Evolutionary conservation across 2,888 invertebrate species (phyloP).

Genomic region (Caenorhabditis virilis): DNA sequence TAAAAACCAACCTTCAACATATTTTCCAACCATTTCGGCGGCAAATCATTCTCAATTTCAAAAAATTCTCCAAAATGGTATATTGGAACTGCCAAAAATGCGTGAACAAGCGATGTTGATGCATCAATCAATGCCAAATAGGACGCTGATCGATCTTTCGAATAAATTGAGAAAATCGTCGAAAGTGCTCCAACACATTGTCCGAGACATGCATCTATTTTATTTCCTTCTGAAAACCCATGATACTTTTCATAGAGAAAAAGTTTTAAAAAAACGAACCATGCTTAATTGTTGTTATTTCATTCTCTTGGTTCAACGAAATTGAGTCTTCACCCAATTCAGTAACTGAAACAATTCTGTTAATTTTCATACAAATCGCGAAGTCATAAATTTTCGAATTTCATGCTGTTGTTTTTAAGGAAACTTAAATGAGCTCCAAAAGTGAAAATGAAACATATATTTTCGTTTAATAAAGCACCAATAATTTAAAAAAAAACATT

Average conservation of each 20-base stretch:
- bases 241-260: background rate
- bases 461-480: too few species aligned
- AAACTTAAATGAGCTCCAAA: too few species aligned
- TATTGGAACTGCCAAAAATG: slow-evolving; percentile 63
- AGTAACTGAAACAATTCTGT: slow-evolving; percentile 22
- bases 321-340: slow-evolving; percentile 28
- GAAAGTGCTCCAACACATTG: slow-evolving; percentile 51
- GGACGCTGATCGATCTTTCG: slow-evolving; percentile 8
- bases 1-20: too few species aligned
- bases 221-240: slow-evolving; percentile 56
- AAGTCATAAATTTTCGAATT: too few species aligned
- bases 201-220: slow-evolving; percentile 57
- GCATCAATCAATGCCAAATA: slow-evolving; percentile 37
- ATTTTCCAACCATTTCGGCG: slow-evolving; percentile 23
- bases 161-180: slow-evolving; percentile 50
- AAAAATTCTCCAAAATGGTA: slow-evolving; percentile 45
- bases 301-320: slow-evolving; percentile 16
- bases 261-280: slow-evolving; percentile 22
- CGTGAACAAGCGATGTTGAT: slow-evolving; percentile 24
- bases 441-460: slow-evolving; percentile 1
- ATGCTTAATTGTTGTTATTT: slow-evolving; percentile 29
- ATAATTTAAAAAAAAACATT: slow-evolving; percentile 4
- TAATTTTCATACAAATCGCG: too few species aligned
- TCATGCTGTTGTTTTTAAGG: too few species aligned
- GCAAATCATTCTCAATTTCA: slow-evolving; percentile 8